Conservation (phyloP, 1,140 invertebrate species). For the Drosophila sproati region DNA sequence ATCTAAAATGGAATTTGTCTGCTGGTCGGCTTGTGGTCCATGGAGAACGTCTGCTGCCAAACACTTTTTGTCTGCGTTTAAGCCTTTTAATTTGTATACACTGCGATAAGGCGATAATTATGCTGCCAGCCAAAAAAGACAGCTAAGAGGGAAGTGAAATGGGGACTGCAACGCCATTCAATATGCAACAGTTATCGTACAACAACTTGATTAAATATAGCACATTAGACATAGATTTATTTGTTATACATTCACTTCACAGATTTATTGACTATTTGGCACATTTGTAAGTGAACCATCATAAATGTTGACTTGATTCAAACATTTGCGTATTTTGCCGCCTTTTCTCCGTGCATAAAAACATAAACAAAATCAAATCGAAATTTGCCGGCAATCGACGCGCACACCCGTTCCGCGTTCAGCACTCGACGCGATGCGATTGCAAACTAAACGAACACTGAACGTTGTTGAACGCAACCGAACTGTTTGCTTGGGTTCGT, state of each 20-base stretch:
- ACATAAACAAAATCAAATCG: slow-evolving; percentile 56
- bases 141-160: background rate
- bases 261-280: slow-evolving; percentile 5
- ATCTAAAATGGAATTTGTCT: slow-evolving; percentile 58
- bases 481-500: slow-evolving; percentile 6
- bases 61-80: slow-evolving; percentile 37
- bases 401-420: slow-evolving; percentile 11
- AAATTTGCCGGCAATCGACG: slow-evolving; percentile 36
- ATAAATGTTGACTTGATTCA: slow-evolving; percentile 9
- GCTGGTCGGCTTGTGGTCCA: slow-evolving; percentile 29
- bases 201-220: background rate
- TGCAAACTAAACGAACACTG: slow-evolving; percentile 20
- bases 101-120: slow-evolving; percentile 71
- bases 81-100: slow-evolving; percentile 69
- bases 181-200: slow-evolving; percentile 16
- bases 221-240: slow-evolving; percentile 11
- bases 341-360: slow-evolving; percentile 47
- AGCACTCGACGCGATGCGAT: slow-evolving; percentile 39
- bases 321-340: slow-evolving; percentile 52
- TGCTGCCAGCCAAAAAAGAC: slow-evolving; percentile 19
- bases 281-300: background rate
- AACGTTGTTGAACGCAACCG: background rate
- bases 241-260: background rate
- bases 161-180: slow-evolving; percentile 14
- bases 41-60: slow-evolving; percentile 40